Base-by-base conservation (phyloP, 2,888 invertebrate species). In the Eumacrocentrus americanus region DNA sequence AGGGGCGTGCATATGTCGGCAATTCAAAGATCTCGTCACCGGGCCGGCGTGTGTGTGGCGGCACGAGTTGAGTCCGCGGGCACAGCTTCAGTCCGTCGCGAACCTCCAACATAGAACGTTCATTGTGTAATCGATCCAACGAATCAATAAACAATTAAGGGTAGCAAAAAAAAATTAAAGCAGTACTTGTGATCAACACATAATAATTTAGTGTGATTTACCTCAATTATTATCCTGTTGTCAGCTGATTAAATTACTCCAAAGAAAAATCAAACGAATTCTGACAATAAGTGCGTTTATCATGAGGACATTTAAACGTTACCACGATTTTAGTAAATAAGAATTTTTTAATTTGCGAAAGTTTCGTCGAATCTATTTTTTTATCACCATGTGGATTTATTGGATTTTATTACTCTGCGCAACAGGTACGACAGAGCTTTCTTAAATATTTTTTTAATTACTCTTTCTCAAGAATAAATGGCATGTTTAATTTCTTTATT, bases 51-150 rank as follows among this genome's bases (percentile, higher is more conserved):
- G 23, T 55, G 55, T 50, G 42, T 44, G 51, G 50, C 42, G 51
- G 55, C 54, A 60, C 52, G 55, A 12, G 52, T 51, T 20, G 52
- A 48, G 57, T 55, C 54, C 22, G 50, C 42, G 34, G 37, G 35
- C 51, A 50, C 50, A 50, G 55, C 44, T 60, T 76, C 76, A 76
- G 76, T 76, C 68, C 68, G 67, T 68, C 70, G 71, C 70, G 73
- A 72, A 66, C 75, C 72, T 70, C 68, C 75, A 71, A 57, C 69
- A 72, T 64, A 64, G 69, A 67, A 69, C 69, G 69, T 67, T 69
- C 69, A 63, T 62, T 61, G 65, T 60, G 50, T 37, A 61, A 53
- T 62, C 44, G 55, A 58, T 60, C 42, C 57, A 16, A 59, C 44
- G 35, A 51, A 55, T 63, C 56, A 40, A 42, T 51, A 20, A 46